Base-by-base conservation (phyloP, 1,140 invertebrate species). In the Copidosoma floridanum region DNA sequence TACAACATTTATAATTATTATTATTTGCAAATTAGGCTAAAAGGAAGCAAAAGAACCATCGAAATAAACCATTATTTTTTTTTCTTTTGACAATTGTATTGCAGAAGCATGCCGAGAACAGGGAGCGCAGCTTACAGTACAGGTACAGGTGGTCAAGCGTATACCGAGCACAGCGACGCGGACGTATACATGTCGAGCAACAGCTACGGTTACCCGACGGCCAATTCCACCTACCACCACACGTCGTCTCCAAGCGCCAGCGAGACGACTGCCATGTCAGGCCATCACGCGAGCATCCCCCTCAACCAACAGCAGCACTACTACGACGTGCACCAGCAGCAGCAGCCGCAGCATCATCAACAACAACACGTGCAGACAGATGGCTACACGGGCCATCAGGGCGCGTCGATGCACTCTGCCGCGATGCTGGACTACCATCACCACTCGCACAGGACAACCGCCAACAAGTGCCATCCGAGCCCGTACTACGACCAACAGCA, bases 401-500 rank as follows among this genome's bases (percentile, higher is more conserved):
- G 54, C 56, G 41, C 4, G 26, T 24, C 56, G 37, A 48, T 61
- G 11, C 51, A 61, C 21, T 21, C 52, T 3, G 14, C 11, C 0
- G n/a, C 26, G 12, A 37, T 5, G 12, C 50, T 50, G 16, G 43
- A 54, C 12, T 48, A 61, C 14, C 44, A 55, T n/a, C 52, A 32
- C 5, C 51, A 41, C 29, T 8, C 29, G 53, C 65, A 24, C 73
- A 78, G 1, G 69, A 73, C 10, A 6, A 55, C 12, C 10, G 16
- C 12, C 18, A 52, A 14, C 46, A 62, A 62, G 47, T 62, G 60
- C 20, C 48, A 53, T 5, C 38, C 48, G 0, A 7, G 14, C 24
- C 61, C 70, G 26, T 82, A 82, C 67, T 81, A 82, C 61, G 79
- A 82, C 47, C 77, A 76, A 46, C 68, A 74, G 43, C 56, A 50